Conservation (phyloP, 2,113 vertebrate genomes). For the Podiceps cristatus region DNA sequence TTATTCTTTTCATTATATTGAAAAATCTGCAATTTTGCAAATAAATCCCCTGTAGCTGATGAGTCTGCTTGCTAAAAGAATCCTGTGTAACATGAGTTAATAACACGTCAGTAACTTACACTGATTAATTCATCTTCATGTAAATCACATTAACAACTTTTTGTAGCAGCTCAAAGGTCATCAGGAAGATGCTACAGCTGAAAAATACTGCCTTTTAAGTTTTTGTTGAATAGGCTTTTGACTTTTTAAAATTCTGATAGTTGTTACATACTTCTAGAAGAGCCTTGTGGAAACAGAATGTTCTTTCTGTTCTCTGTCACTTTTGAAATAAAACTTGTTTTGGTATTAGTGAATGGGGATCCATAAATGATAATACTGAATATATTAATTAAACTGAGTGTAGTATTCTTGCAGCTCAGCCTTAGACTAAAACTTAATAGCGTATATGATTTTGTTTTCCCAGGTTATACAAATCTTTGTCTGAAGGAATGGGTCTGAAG, state of each 20-base stretch:
- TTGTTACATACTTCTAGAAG: neutral
- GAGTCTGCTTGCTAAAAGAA: neutral
- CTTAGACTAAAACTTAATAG: neutral
- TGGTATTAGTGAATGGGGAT: neutral
- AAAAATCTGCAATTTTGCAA: neutral
- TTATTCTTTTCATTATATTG: neutral
- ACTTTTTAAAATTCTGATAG: neutral
- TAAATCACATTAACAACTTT: neutral
- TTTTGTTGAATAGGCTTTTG: neutral
- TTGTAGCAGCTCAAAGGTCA: neutral
- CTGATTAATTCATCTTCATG: neutral
- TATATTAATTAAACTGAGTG: neutral
- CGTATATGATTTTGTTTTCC: neutral
- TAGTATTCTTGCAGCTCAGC: neutral
- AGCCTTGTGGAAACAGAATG: neutral
- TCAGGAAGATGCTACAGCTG: neutral
- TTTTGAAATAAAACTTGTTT: neutral
- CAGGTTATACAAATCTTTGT: constrained; percentile 80
- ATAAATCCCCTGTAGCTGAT: neutral
- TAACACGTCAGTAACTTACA: neutral
- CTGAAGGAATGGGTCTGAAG: constrained; percentile 76
- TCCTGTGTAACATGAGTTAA: neutral
- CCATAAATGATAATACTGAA: neutral
- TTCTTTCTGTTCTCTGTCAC: neutral
- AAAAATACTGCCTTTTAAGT: neutral